Evolutionary conservation across 2,888 invertebrate species (phyloP).

Genomic region (Drosophila putrida): DNA sequence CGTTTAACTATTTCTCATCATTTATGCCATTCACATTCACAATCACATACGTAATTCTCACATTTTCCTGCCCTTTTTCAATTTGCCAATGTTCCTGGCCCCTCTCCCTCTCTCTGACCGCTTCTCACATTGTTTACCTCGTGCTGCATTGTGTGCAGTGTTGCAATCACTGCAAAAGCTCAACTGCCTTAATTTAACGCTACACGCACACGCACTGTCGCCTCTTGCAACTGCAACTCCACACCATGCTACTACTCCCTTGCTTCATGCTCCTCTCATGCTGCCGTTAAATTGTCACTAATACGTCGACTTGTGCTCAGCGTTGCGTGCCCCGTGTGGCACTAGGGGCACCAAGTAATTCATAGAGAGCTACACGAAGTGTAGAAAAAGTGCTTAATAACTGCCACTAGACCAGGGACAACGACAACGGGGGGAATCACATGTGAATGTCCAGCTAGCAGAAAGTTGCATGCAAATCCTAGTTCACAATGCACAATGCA

Average conservation of each 20-base stretch:
- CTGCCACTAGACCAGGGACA: constrained; percentile 20
- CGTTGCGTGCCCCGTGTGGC: constrained; percentile 66
- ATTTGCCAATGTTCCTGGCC: constrained; percentile 32
- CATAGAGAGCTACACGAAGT: constrained; percentile 31
- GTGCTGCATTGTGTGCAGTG: constrained; percentile 34
- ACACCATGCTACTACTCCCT: not conserved
- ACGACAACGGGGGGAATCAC: constrained; percentile 32
- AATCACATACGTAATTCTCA: constrained; percentile 1
- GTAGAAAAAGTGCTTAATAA: constrained; percentile 47
- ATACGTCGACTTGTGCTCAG: constrained; percentile 72
- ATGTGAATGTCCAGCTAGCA: constrained; percentile 48
- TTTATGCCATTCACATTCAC: constrained; percentile 10
- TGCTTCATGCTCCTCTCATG: not conserved
- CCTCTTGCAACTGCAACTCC: constrained; percentile 39
- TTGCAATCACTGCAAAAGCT: constrained; percentile 34
- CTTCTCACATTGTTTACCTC: constrained; percentile 24
- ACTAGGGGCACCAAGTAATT: constrained; percentile 51
- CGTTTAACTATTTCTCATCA: constrained; percentile 12
- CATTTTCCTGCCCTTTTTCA: constrained; percentile 39
- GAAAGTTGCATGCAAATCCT: constrained; percentile 64
- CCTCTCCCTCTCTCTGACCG: not conserved
- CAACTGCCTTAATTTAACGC: constrained; percentile 73
- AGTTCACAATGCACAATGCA: constrained; percentile 55
- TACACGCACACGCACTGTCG: constrained; percentile 67
- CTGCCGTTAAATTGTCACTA: constrained; percentile 75